Evolutionary conservation across 2,888 invertebrate species (phyloP).

Genomic region (Coelinius sp.): DNA sequence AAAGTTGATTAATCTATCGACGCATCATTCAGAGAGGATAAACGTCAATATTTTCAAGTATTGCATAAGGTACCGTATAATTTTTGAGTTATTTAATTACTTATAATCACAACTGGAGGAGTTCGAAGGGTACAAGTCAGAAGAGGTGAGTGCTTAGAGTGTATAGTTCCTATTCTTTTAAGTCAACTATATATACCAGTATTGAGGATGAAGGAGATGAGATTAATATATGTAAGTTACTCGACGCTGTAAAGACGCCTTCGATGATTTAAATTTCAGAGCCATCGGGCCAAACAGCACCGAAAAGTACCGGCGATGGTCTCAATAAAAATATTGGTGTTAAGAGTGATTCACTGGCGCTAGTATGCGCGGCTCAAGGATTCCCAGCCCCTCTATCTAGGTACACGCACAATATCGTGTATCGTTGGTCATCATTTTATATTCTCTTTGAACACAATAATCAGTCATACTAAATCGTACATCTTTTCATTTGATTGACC

Average conservation of each 20-base stretch:
- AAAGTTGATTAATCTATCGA: not conserved
- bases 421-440: not conserved
- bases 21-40: not conserved
- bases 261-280: slow-evolving; percentile 61
- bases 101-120: not conserved
- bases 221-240: not conserved
- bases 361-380: slow-evolving; percentile 67
- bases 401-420: slow-evolving; percentile 58
- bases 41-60: not conserved
- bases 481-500: slow-evolving; percentile 7
- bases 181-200: not conserved
- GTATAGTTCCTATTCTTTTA: not conserved
- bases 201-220: not conserved
- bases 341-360: slow-evolving; percentile 64
- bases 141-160: slow-evolving; percentile 15
- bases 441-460: not conserved
- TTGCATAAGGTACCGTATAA: not conserved
- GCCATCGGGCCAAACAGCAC: slow-evolving; percentile 69
- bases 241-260: slow-evolving; percentile 26
- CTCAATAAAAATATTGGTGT: slow-evolving; percentile 67
- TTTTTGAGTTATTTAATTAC: not conserved
- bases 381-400: slow-evolving; percentile 68
- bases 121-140: too few species aligned
- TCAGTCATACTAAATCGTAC: not conserved
- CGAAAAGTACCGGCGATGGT: slow-evolving; percentile 70